Evolutionary conservation across 2,888 invertebrate species (phyloP), one percentile per base, ranked within the genome.

Genomic region (Dendrolimus pini): DNA sequence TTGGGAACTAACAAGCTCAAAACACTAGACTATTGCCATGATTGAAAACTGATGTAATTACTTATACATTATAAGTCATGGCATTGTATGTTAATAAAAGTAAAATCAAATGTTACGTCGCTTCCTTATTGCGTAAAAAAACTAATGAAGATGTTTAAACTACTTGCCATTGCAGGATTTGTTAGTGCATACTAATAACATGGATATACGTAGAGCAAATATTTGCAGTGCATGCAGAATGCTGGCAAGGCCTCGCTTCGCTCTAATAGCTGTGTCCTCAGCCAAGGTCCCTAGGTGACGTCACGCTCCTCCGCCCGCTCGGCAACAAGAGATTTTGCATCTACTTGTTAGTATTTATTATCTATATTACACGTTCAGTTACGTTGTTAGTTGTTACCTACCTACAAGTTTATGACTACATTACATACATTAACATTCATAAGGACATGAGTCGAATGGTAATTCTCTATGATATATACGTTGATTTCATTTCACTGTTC

Each of bases 181-280:
- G 47, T 47, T 47, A 30, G 30, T 30, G 47, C 47, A 47, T 10
- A 47, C 10, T 47, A 47, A 47, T 9, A 47, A 13, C 2, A 9
- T 54, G 6, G 9, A 41, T 41, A 42, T 14, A 42, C 18, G 14
- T 55, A 47, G 7, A 41, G 14, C 54, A 54, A 59, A 59, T 72
- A 72, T 74, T 76, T 72, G 73, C 72, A 73, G 78, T 72, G 79
- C 75, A 81, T 77, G 78, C 83, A 83, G 77, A 83, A 80, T 80
- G 76, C 76, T 78, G 69, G 73, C 78, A 80, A 85, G 83, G 80
- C 82, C 85, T 82, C 76, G 84, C 78, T 72, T 78, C 80, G 83
- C 78, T 85, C 82, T 86, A 85, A 85, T 84, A 86, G 82, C 76
- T 77, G 75, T 81, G 85, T 84, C 86, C 86, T 85, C 79, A 78